A percentile compares a stretch with the other conserved stretches of the same genome.
phyloP scores from a whole-genome alignment of 1,140 invertebrate genomes.

The Orussus abietinus region DNA sequence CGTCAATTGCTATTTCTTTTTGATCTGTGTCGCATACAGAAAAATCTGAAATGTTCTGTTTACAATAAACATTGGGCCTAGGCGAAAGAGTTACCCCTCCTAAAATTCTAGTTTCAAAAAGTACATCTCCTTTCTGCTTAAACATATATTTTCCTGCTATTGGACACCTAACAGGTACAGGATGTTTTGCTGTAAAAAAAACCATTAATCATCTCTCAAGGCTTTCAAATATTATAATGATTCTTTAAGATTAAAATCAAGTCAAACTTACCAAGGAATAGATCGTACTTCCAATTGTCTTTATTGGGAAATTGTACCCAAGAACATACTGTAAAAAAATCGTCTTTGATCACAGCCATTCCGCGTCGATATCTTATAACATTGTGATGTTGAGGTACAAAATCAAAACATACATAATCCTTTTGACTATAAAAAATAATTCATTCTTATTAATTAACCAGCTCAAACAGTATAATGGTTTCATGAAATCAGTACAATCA shows the following conservation, averaged over 20 bases:
- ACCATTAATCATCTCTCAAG: constrained; percentile 14
- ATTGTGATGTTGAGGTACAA: constrained; percentile 93
- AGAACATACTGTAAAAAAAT: constrained; percentile 89
- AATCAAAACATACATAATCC: constrained; percentile 96
- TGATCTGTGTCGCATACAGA: constrained; percentile 91
- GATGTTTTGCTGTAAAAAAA: constrained; percentile 72
- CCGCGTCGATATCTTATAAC: constrained; percentile 91
- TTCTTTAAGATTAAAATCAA: background rate
- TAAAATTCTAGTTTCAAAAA: constrained; percentile 87
- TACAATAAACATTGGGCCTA: constrained; percentile 87
- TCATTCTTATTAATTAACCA: constrained; percentile 1
- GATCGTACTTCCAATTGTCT: constrained; percentile 82
- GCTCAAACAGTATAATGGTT: constrained; percentile 11
- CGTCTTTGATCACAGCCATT: constrained; percentile 81
- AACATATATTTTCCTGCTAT: constrained; percentile 96
- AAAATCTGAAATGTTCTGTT: constrained; percentile 91
- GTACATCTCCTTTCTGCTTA: constrained; percentile 80
- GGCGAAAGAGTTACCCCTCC: constrained; percentile 92
- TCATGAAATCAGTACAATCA: constrained; percentile 7
- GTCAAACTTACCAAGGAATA: constrained; percentile 68
- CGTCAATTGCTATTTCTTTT: constrained; percentile 89
- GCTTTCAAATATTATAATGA: no score
- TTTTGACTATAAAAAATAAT: constrained; percentile 73
- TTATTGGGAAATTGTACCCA: constrained; percentile 88
- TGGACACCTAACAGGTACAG: constrained; percentile 89